These are phyloP conservation scores for Orchestes rusci DNA, from an alignment of 2,888 invertebrate species.

Conservation along the genomic window DNA sequence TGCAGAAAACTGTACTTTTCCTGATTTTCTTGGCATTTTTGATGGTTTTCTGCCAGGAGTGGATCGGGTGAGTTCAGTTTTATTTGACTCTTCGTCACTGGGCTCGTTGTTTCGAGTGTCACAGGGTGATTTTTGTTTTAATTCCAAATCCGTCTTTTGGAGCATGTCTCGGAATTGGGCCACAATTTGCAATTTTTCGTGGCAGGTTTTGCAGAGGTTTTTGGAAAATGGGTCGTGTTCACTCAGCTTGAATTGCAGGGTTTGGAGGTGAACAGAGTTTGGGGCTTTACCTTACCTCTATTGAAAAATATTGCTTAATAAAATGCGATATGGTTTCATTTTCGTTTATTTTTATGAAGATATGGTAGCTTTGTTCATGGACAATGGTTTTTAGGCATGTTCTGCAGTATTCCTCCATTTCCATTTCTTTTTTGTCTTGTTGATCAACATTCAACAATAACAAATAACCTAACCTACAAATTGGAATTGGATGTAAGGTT, in stretches of 20 bases:
- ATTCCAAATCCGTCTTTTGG: no score
- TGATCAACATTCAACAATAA: no score
- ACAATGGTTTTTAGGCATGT: constrained; percentile 7
- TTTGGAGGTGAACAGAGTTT: not conserved
- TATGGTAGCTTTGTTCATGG: constrained; percentile 3
- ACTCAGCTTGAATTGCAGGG: constrained; percentile 7
- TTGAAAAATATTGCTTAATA: constrained; percentile 10
- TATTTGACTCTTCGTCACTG: no score
- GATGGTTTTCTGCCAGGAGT: constrained; percentile 16
- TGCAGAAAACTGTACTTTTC: constrained; percentile 7
- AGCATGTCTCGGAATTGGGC: constrained; percentile 13
- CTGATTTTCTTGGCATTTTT: constrained; percentile 8
- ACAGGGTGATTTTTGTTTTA: no score
- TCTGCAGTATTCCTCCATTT: constrained; percentile 15
- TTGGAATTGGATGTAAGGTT: no score
- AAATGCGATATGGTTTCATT: constrained; percentile 13
- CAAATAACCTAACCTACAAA: no score
- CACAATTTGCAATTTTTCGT: constrained; percentile 7
- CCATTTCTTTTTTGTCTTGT: no score
- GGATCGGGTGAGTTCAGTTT: no score
- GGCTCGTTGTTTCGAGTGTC: no score
- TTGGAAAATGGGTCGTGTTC: constrained; percentile 12
- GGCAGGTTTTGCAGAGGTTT: constrained; percentile 13
- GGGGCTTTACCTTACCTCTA: constrained; percentile 8
- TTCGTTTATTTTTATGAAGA: constrained; percentile 6